Conservation (phyloP, 1,140 invertebrate species). For the Medauroidea extradentata region DNA sequence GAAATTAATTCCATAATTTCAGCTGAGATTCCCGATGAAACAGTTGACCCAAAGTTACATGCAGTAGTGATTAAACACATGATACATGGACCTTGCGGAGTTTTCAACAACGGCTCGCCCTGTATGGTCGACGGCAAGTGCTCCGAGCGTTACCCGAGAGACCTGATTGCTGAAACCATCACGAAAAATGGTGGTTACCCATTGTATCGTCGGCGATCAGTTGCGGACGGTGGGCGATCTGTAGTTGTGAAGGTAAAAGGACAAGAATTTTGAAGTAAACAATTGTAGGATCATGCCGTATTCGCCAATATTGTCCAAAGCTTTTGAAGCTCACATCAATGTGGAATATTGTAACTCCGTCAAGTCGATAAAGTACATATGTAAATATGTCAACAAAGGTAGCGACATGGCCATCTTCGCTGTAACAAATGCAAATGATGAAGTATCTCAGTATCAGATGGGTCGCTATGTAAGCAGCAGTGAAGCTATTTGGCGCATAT, state of each 20-base stretch:
- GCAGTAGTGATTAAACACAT: constrained; percentile 43
- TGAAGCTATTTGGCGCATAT: constrained; percentile 45
- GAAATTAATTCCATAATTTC: constrained; percentile 39
- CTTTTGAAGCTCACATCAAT: too few species aligned
- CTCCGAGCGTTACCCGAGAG: constrained; percentile 41
- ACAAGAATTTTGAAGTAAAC: constrained; percentile 12
- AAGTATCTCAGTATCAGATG: constrained; percentile 36
- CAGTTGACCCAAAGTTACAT: constrained; percentile 34
- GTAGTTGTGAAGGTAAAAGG: constrained; percentile 7
- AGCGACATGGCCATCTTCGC: constrained; percentile 29
- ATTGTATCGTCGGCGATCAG: constrained; percentile 28
- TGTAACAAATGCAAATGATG: constrained; percentile 23
- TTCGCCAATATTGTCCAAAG: too few species aligned
- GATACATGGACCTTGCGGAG: constrained; percentile 48
- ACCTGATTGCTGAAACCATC: constrained; percentile 31
- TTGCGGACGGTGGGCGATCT: constrained; percentile 10
- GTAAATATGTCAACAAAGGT: too few species aligned
- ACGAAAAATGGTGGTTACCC: constrained; percentile 38
- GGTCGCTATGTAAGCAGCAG: constrained; percentile 42
- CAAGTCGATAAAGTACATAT: too few species aligned
- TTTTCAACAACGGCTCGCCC: constrained; percentile 31
- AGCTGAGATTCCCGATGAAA: constrained; percentile 43
- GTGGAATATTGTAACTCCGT: too few species aligned
- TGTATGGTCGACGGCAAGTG: constrained; percentile 40
- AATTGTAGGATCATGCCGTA: constrained; percentile 9